Percentiles rank a stretch among this genome's conserved stretches.
phyloP scores from a whole-genome alignment of 2,888 invertebrate species.

The Aspidapion aeneum region DNA sequence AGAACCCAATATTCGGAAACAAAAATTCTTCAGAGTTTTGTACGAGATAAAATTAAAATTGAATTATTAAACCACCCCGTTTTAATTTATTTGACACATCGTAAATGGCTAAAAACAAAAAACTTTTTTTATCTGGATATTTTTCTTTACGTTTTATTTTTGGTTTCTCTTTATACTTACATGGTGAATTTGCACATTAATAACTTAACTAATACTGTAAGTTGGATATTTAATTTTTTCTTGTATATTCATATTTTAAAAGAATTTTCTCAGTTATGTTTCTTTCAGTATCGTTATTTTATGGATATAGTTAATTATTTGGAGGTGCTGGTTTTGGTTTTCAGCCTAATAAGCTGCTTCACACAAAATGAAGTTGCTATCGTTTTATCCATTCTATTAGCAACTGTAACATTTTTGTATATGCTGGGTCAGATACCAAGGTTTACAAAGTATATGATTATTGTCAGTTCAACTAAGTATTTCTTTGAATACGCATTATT shows the following conservation, averaged over 20 bases:
- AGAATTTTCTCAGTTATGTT: conserved; percentile 26
- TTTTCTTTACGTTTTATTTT: conserved; percentile 22
- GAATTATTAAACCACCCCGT: conserved; percentile 29
- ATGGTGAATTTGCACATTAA: conserved; percentile 24
- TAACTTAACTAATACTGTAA: conserved; percentile 3
- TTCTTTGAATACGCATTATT: conserved; percentile 33
- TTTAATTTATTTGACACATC: conserved; percentile 25
- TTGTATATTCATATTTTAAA: conserved; percentile 25
- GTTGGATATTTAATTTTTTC: conserved; percentile 18
- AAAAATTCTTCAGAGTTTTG: conserved; percentile 21
- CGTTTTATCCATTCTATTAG: conserved; percentile 28
- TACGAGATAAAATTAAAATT: conserved; percentile 21
- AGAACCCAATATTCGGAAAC: conserved; percentile 27
- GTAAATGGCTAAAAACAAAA: conserved; percentile 28
- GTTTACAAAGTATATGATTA: conserved; percentile 33
- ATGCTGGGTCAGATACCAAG: conserved; percentile 30
- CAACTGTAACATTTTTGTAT: conserved; percentile 27
- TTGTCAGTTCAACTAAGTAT: conserved; percentile 32
- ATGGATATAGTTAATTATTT: conserved; percentile 27
- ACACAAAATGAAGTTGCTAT: conserved; percentile 24
- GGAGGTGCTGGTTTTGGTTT: conserved; percentile 23
- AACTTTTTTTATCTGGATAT: conserved; percentile 28
- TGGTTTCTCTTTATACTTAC: conserved; percentile 27
- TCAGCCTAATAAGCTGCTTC: conserved; percentile 19
- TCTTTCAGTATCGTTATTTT: conserved; percentile 27